A percentile compares a stretch with the other conserved stretches of the same genome.
Conservation (phyloP, 1,140 invertebrate genomes). For the Papilio polytes region DNA sequence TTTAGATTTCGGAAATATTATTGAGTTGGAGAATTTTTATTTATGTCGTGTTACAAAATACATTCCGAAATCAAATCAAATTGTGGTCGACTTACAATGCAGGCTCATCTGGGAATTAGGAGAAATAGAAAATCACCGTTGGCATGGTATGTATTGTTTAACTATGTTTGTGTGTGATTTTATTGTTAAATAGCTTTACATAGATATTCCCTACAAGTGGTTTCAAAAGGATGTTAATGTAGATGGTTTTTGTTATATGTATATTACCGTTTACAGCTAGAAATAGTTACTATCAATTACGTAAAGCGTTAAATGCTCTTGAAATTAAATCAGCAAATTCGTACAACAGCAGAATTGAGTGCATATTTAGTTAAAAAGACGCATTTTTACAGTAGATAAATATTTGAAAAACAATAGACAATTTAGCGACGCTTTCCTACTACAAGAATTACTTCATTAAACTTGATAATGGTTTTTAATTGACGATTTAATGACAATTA, state of each 20-base stretch:
- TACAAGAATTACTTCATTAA: background rate
- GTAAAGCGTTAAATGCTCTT: no score
- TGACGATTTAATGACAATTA: background rate
- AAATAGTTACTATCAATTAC: no score
- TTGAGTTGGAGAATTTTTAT: conserved; percentile 80
- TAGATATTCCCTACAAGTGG: no score
- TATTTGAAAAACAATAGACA: background rate
- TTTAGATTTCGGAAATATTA: conserved; percentile 73
- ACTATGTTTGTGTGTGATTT: background rate
- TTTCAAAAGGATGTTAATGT: no score
- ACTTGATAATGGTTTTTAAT: background rate
- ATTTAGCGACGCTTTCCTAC: background rate
- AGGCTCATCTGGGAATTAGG: conserved; percentile 61
- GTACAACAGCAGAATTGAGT: background rate
- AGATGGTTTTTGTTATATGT: no score
- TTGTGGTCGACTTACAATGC: conserved; percentile 82
- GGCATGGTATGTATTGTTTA: conserved; percentile 54
- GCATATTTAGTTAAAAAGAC: background rate
- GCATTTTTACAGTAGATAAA: background rate
- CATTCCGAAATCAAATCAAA: conserved; percentile 83
- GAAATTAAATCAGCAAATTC: background rate
- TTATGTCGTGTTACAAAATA: conserved; percentile 73
- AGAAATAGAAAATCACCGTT: conserved; percentile 68
- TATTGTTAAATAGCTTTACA: no score
- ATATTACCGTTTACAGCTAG: no score